phyloP scores from a whole-genome alignment of 2,113 vertebrate genomes.

The Takifugu flavidus region DNA sequence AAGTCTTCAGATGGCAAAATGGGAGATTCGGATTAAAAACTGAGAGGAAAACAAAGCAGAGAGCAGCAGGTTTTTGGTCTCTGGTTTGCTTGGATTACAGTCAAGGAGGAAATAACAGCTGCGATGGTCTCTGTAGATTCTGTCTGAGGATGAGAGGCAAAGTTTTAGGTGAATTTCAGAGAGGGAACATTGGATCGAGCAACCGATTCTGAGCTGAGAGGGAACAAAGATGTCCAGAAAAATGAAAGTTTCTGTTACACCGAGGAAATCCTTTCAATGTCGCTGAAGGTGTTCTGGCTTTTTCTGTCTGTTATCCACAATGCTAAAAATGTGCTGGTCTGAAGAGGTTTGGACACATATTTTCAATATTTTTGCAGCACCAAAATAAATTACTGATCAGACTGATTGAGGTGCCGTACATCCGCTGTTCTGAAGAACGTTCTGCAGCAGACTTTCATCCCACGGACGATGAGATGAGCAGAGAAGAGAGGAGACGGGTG shows the following conservation, averaged over 20 bases:
- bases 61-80: background rate
- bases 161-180: slow-evolving; percentile 1
- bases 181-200: background rate
- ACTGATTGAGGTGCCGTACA: no score
- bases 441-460: background rate
- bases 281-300: no score
- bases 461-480: background rate
- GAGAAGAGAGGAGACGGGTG: background rate
- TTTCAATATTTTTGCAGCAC: no score
- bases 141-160: background rate
- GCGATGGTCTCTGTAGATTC: background rate
- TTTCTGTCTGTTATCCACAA: no score
- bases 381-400: no score
- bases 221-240: no score
- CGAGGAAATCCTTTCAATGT: no score
- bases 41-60: background rate
- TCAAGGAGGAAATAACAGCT: slow-evolving; percentile 22
- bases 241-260: no score
- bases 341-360: no score
- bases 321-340: no score
- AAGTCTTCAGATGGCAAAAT: background rate
- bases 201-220: background rate
- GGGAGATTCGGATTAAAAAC: background rate
- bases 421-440: no score
- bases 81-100: background rate